A percentile compares a stretch with the other conserved stretches of the same genome.
These are phyloP conservation scores for Noctua janthe DNA, from an alignment of 2,888 invertebrate species.

Conservation along the genomic window DNA sequence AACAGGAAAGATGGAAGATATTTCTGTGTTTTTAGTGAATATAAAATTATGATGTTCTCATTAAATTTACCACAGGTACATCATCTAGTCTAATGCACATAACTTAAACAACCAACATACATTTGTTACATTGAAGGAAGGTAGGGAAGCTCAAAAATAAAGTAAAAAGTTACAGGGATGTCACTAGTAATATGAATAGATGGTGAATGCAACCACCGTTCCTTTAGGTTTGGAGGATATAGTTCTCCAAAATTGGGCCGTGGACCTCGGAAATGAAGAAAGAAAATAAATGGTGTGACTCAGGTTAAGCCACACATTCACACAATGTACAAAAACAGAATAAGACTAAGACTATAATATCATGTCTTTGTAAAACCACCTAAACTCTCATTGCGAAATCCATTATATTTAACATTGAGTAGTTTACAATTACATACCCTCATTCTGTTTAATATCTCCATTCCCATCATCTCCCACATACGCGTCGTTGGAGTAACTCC, in stretches of 20 bases:
- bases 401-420: not conserved
- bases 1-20: too few species aligned
- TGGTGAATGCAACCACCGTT: not conserved
- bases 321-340: not conserved
- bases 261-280: not conserved
- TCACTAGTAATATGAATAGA: not conserved
- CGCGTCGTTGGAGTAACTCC: constrained; percentile 77
- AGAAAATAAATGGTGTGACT: not conserved
- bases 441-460: constrained; percentile 67
- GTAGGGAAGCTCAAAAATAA: not conserved
- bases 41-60: not conserved
- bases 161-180: not conserved
- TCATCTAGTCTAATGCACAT: not conserved
- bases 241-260: not conserved
- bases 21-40: not conserved
- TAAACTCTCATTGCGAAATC: not conserved
- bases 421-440: constrained; percentile 49
- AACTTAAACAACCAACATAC: not conserved
- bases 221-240: not conserved
- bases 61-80: too few species aligned
- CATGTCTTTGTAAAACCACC: not conserved
- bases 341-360: not conserved
- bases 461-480: constrained; percentile 75
- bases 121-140: not conserved
- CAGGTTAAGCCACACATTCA: not conserved